These are phyloP conservation scores for Habrosyne pyritoides DNA, from an alignment of 2,888 invertebrate species.

Conservation along the genomic window DNA sequence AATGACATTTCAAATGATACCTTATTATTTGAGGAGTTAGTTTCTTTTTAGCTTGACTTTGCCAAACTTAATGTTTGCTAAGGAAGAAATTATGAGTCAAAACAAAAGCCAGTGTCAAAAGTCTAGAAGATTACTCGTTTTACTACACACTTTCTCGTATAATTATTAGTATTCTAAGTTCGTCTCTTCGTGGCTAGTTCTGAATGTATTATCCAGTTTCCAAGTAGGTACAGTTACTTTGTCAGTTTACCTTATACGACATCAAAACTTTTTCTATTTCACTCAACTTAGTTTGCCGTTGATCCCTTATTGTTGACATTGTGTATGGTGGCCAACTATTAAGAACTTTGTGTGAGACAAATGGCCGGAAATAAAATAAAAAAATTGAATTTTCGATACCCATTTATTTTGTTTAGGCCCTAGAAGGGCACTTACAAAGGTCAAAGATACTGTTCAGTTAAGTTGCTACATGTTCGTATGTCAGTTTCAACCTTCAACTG, in stretches of 20 bases:
- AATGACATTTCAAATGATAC: too few species aligned
- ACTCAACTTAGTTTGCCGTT: constrained; percentile 1
- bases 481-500: too few species aligned
- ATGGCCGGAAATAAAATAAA: too few species aligned
- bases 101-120: not conserved
- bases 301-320: not conserved
- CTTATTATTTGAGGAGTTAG: not conserved
- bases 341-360: too few species aligned
- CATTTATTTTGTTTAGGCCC: too few species aligned
- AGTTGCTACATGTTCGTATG: too few species aligned
- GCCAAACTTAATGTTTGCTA: not conserved
- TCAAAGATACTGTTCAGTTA: too few species aligned
- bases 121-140: not conserved
- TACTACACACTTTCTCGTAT: not conserved
- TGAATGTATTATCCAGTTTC: not conserved
- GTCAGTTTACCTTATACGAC: not conserved
- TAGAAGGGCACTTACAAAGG: too few species aligned
- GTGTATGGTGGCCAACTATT: constrained; percentile 3
- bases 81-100: not conserved
- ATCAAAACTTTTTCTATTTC: not conserved
- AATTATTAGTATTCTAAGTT: constrained; percentile 5
- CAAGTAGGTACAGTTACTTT: not conserved
- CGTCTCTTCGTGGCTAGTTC: not conserved
- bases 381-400: not conserved
- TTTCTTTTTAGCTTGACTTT: too few species aligned